A percentile compares a stretch with the other conserved stretches of the same genome.
phyloP scores from a whole-genome alignment of 2,797 vertebrate genomes.

The Acanthis flammea region DNA sequence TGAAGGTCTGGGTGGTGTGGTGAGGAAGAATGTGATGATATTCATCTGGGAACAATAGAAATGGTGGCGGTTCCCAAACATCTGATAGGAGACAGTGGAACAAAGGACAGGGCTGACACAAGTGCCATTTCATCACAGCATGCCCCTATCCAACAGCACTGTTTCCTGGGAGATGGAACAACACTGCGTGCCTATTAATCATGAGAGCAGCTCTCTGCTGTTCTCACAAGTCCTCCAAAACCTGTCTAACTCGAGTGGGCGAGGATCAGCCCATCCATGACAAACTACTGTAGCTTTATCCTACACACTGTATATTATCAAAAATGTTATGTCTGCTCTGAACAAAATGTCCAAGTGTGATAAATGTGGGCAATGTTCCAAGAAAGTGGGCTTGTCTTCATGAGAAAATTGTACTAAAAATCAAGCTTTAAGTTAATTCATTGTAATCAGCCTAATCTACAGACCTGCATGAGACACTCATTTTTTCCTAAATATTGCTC shows the following conservation, averaged over 20 bases:
- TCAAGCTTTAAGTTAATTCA: not conserved
- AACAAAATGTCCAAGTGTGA: constrained; percentile 49
- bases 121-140: constrained; percentile 10
- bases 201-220: constrained; percentile 4
- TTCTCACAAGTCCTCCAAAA: constrained; percentile 39
- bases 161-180: constrained; percentile 52
- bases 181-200: constrained; percentile 15
- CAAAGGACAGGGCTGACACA: constrained; percentile 24
- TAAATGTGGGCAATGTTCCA: not conserved
- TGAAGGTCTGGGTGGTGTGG: not conserved
- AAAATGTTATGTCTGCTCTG: constrained; percentile 58
- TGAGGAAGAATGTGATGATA: not conserved
- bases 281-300: constrained; percentile 30
- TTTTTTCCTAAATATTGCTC: not conserved
- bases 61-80: not conserved
- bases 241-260: constrained; percentile 47
- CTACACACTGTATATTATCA: not conserved
- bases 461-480: not conserved
- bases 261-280: constrained; percentile 48
- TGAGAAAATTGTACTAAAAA: not conserved
- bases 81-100: not conserved
- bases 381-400: constrained; percentile 25
- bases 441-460: constrained; percentile 8
- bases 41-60: not conserved
- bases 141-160: not conserved